Conservation (phyloP, 1,140 invertebrate species). For the Drosophila rufa region DNA sequence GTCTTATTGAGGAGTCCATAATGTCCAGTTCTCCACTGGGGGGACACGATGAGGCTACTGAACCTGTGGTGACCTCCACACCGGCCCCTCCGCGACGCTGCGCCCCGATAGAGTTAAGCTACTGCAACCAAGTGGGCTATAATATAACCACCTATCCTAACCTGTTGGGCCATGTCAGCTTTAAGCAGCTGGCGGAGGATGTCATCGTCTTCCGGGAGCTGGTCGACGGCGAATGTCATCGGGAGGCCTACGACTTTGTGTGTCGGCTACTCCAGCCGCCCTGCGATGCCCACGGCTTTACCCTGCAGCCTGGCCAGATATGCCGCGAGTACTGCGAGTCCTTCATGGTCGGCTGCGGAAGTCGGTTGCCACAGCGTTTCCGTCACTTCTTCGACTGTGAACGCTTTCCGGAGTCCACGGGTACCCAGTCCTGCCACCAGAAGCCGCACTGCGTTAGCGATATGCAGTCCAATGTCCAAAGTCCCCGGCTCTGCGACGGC, state of each 20-base stretch:
- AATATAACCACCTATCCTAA: conserved; percentile 95
- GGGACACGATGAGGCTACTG: conserved; percentile 72
- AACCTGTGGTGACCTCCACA: conserved; percentile 70
- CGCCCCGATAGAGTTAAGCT: conserved; percentile 88
- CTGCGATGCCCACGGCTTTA: conserved; percentile 86
- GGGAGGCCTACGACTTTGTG: conserved; percentile 93
- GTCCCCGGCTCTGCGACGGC: conserved; percentile 93
- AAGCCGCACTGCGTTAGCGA: conserved; percentile 91
- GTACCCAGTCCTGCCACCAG: conserved; percentile 89
- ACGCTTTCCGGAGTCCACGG: conserved; percentile 91
- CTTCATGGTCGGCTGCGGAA: conserved; percentile 93
- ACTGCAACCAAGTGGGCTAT: conserved; percentile 91
- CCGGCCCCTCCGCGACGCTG: conserved; percentile 88
- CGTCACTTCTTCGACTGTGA: conserved; percentile 91
- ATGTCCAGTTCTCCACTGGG: conserved; percentile 82
- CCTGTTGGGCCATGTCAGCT: conserved; percentile 88
- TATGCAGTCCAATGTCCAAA: conserved; percentile 89
- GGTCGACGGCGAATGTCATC: conserved; percentile 94
- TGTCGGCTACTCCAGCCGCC: conserved; percentile 93
- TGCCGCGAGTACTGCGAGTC: conserved; percentile 94
- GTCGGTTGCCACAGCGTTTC: conserved; percentile 89
- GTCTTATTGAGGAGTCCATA: conserved; percentile 75
- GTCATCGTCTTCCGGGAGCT: conserved; percentile 93
- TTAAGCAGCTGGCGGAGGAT: conserved; percentile 90
- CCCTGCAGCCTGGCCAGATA: conserved; percentile 86